Evolutionary conservation across 2,797 vertebrate genomes (phyloP).

Genomic region (Lithobates pipiens): DNA sequence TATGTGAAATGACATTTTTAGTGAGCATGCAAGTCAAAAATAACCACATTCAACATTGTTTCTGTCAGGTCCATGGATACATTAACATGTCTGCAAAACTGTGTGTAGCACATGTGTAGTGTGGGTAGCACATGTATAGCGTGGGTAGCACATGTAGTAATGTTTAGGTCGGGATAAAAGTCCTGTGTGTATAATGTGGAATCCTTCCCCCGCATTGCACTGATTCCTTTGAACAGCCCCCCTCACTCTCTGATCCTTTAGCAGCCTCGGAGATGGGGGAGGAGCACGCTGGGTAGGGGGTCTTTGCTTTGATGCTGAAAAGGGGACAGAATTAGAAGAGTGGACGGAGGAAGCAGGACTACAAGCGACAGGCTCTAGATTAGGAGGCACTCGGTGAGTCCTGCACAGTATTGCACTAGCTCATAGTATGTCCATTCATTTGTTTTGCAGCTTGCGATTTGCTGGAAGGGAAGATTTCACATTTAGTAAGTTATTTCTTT

Average conservation of each 20-base stretch:
- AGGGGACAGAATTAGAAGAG: neutral
- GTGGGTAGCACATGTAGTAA: neutral
- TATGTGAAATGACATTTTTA: neutral
- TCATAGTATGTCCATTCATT: neutral
- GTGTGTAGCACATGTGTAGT: too few relatives aligned
- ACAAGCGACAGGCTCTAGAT: neutral
- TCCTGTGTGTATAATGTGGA: neutral
- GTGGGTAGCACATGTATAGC: neutral
- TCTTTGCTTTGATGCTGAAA: neutral
- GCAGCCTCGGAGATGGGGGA: neutral
- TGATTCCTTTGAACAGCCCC: neutral
- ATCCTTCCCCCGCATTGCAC: conserved; percentile 1
- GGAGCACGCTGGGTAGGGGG: neutral
- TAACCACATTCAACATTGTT: too few relatives aligned
- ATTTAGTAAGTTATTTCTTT: neutral
- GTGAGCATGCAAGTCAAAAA: neutral
- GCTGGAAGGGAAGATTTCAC: too few relatives aligned
- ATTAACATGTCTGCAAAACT: neutral
- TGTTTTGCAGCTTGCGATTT: neutral
- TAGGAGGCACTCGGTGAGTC: neutral
- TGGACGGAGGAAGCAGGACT: neutral
- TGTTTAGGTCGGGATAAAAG: neutral
- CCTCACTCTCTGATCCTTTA: neutral
- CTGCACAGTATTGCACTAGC: neutral
- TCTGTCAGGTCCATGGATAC: neutral